Base-by-base conservation (phyloP, 1,140 invertebrate species). In the Arctopsyche grandis region DNA sequence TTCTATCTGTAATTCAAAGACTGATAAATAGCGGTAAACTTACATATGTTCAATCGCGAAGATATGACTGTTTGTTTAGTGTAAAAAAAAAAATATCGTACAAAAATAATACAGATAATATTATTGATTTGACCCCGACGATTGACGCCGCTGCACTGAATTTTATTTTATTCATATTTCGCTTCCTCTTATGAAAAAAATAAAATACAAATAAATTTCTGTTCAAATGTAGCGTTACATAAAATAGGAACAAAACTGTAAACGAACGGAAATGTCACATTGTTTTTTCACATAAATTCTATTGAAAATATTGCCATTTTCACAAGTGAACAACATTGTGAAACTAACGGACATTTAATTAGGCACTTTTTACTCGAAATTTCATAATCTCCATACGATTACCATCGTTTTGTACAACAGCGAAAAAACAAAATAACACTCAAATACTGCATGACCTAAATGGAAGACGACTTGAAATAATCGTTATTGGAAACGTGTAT, bases 281-380 rank as follows among this genome's bases (percentile, higher is more conserved):
- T 19, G n/a, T 16, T 60, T 66, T 3, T 66, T 22, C 21, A 66
- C 63, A 26, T 26, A 66, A 66, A 66, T 26, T 22, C 19, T 24
- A 66, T 66, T 22, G 63, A 52, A 52, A 52, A 52, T 16, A 52
- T 12, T 14, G 12, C 10, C 10, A 52, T 14, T 52, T 52, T 52
- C 48, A 52, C 10, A 52, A 3, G 4, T 52, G 3, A n/a, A 5
- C 48, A 52, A 52, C 24, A 24, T 66, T 66, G 63, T 29, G 24
- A 66, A 66, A 66, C 63, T 66, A 66, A 66, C 63, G 63, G 63
- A 66, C 63, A 66, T 66, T 66, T 66, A 66, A 66, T 66, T 66
- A 29, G 63, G 14, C 21, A 66, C 63, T 66, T 26, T 38, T 66
- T 66, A 66, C 63, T 66, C 24, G 24, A 9, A 66, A 22, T 66